Evolutionary conservation across 2,888 invertebrate species (phyloP), one percentile per base, ranked within the genome.

Genomic region (Tachina fera): DNA sequence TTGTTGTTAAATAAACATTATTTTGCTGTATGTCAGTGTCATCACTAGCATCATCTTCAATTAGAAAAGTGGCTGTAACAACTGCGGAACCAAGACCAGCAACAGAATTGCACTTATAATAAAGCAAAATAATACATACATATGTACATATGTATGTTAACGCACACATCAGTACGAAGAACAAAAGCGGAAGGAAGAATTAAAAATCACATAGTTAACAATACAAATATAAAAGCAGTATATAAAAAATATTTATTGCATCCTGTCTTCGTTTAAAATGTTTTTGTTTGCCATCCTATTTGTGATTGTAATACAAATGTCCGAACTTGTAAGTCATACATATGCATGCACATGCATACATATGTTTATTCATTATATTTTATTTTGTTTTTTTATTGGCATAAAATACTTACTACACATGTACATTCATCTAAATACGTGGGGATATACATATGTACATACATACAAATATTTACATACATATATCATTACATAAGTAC

Each of bases 301-400:
- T 83, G 72, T 74, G 56, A 83, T 82, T 63, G 77, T 77, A 68
- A 68, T 68, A 53, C 74, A 79, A 83, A 77, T 87, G 84, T 83
- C 80, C 22, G 76, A 84, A 80, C 80, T 80, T 74, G 87, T 87
- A 83, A 87, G 87, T 87, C 76, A 43, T 16, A 39, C 19, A 14
- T 47, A 47, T 11, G 13, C 13, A 47, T 47, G 47, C 13, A 47
- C 5, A 5, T 47, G 3, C 5, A 5, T 47, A 47, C 13, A 13
- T 16, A 49, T 51, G 6, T 31, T 31, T 31, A 31, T 51, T 51
- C 11, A 39, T 31, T 51, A 11, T 3, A 45, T 13, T n/a, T 60
- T 39, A 1, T 14, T 22, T 9, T n/a, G 31, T 14, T 39, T 60
- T 14, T 39, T 60, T 39, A 0, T 31, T 31, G 5, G 31, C 31